Evolutionary conservation across 2,888 invertebrate genomes (phyloP), one percentile per base, ranked within the genome.

Genomic region (Lacanobia wlatinum): DNA sequence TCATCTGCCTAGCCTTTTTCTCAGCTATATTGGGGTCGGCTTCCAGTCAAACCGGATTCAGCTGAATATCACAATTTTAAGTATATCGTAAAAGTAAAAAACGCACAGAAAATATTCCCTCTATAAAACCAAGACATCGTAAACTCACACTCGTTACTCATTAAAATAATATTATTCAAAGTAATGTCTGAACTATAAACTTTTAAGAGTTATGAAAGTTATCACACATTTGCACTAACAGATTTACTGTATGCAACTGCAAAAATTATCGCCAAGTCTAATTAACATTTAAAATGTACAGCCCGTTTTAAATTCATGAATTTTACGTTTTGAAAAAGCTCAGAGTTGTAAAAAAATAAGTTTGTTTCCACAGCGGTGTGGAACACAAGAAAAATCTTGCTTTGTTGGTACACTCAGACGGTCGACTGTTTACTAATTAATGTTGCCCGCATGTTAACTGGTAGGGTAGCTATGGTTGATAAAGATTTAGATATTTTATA

Each of bases 381-480:
- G 77, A 86, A 89, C 87, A 88, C 84, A 90, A 91, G 91, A 92
- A 93, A 93, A 93, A 92, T 89, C 90, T 87, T 85, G 91, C 92
- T 93, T 94, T 93, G 94, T 92, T 92, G 84, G 88, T 90, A 89
- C 91, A 89, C 90, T 89, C 92, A 91, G 93, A 91, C 93, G 89
- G 90, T 89, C 90, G 89, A 90, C 94, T 94, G 94, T 94, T 92
- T 94, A 94, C 94, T 95, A 95, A 95, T 95, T 94, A 95, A 94
- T 94, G 94, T 91, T 91, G 92, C 94, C 94, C 94, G 94, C 93
- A 94, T 94, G 94, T 90, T 89, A 90, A 89, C 89, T 80, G 65
- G 71, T 88, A 86, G 88, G 85, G 90, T 86, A 64, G 62, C 92
- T 88, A 91, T 74, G 62, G 5, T 28, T 65, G 53, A 40, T 40